Evolutionary conservation across 2,888 invertebrate species (phyloP), one percentile per base, ranked within the genome.

Genomic region (Girardia tigrina): DNA sequence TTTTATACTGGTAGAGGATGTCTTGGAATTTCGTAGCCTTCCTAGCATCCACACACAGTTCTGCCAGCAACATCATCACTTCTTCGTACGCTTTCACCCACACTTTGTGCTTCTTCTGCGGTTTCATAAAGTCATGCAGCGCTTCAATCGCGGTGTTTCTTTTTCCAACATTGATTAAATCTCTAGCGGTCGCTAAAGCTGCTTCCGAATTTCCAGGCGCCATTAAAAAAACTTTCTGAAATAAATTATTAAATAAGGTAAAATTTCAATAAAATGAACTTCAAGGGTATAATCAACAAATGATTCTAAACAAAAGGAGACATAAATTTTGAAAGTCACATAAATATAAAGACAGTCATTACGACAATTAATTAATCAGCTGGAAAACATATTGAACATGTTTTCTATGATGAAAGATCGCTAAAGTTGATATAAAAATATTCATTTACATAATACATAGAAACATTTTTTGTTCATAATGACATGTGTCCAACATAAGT

Each of bases 21-120:
- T 99, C 98, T 83, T 99, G 99, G 72, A 98, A 98, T 78, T 95
- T 91, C 82, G 97, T 94, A 0, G 94, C 94, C 85, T 97, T 97
- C 83, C 94, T 92, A 78, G 99, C 87, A 83, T 95, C 94, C 77
- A 99, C 98, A 84, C 98, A 99, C 71, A 99, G 88, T 83, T 93
- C 93, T 86, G 98, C 86, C 83, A 98, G 97, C 84, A 94, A 94
- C 88, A 93, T 92, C 97, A 99, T 98, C 82, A 99, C 97, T n/a
- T 94, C 94, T 85, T 99, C 97, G 84, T 98, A 88, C n/a, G 94
- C 91, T 77, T 94, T 93, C 84, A 97, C 94, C 81, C 95, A 94
- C 82, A 85, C 86, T 89, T 94, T 92, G 79, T 87, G 86, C 88
- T 94, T 93, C 84, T 95, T 94, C 85, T 36, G 36, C 94, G 94